A percentile compares a stretch with the other conserved stretches of the same genome.
These are phyloP conservation scores for Mesorhabditis belari DNA, from an alignment of 2,888 invertebrate genomes.

Conservation along the genomic window DNA sequence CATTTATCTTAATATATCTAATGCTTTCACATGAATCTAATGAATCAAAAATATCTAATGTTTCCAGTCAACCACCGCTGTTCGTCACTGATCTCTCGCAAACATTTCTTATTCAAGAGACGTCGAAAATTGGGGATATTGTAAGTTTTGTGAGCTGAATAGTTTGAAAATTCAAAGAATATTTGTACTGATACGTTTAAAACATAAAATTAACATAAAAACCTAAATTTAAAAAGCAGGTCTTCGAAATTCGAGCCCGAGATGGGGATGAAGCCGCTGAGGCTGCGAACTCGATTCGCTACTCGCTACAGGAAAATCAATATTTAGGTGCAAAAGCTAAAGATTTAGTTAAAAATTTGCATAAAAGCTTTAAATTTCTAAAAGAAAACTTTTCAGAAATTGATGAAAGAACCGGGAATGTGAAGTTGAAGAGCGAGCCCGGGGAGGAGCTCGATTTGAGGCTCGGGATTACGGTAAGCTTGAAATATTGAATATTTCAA, in stretches of 20 bases:
- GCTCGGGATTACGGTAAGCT: slow-evolving; percentile 13
- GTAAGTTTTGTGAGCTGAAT: no score
- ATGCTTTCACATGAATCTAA: neutral
- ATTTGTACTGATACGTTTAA: no score
- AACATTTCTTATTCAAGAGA: slow-evolving; percentile 1
- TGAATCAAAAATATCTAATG: neutral
- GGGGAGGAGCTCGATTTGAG: neutral
- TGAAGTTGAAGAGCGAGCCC: slow-evolving; percentile 11
- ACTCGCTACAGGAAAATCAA: neutral
- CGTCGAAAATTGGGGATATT: slow-evolving; percentile 8
- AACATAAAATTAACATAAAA: no score
- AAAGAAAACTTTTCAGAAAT: slow-evolving; percentile 14
- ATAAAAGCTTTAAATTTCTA: neutral
- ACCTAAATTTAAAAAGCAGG: neutral
- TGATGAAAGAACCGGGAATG: slow-evolving; percentile 11
- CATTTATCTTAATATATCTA: neutral
- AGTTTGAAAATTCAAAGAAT: no score
- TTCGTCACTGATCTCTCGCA: slow-evolving; percentile 17
- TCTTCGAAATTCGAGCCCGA: slow-evolving; percentile 10
- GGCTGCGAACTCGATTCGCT: neutral
- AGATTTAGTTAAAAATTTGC: neutral
- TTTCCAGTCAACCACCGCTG: slow-evolving; percentile 24
- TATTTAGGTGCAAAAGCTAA: slow-evolving; percentile 1
- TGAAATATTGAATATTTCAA: no score
- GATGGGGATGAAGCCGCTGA: slow-evolving; percentile 11